These are phyloP conservation scores for Caenorhabditis sinica DNA, from an alignment of 2,888 invertebrate species.

Conservation along the genomic window DNA sequence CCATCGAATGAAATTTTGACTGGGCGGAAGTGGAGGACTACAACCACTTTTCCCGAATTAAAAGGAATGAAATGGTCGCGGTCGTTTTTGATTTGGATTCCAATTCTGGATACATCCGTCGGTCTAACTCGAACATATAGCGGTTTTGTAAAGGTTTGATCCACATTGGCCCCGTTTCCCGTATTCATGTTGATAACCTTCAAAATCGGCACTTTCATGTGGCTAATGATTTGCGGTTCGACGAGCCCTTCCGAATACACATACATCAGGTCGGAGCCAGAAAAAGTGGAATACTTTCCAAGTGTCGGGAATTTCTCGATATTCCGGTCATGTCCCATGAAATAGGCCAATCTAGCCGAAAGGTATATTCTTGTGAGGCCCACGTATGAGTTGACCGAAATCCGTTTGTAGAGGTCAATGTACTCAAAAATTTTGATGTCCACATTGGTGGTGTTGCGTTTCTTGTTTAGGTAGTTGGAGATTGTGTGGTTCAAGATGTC, in stretches of 20 bases:
- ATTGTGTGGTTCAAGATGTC: background rate
- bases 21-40: conserved; percentile 39
- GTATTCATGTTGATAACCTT: conserved; percentile 24
- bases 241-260: conserved; percentile 18
- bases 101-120: background rate
- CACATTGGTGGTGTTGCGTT: background rate
- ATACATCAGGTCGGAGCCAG: conserved; percentile 35
- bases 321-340: conserved; percentile 9
- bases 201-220: conserved; percentile 25
- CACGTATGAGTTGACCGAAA: background rate
- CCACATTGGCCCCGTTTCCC: background rate
- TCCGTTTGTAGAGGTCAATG: background rate
- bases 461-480: background rate
- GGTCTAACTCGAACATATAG: conserved; percentile 15
- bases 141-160: conserved; percentile 19
- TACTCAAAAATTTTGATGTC: background rate
- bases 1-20: conserved; percentile 16
- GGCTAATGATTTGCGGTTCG: conserved; percentile 35
- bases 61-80: conserved; percentile 37
- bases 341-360: conserved; percentile 25
- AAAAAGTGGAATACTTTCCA: conserved; percentile 17
- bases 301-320: background rate
- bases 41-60: conserved; percentile 37
- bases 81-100: conserved; percentile 28
- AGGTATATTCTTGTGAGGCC: background rate